Base-by-base conservation (phyloP, 2,888 invertebrate species). In the Agonopterix heracliana region DNA sequence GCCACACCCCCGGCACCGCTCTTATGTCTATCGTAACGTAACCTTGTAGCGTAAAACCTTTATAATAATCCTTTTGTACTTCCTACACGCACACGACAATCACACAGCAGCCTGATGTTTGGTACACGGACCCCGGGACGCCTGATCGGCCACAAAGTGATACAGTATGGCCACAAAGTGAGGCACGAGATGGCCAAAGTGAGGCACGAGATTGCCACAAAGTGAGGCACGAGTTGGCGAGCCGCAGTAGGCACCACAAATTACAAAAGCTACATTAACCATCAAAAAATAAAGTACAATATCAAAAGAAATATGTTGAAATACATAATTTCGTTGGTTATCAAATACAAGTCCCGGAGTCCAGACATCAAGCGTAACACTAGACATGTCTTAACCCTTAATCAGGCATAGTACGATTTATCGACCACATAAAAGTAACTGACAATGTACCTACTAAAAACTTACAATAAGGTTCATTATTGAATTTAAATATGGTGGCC, bases 41-140 rank as follows among this genome's bases (percentile, higher is more conserved):
- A 41, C 13, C 13, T 13, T 13, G 11, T 9, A 41, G 11, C 11
- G 41, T 38, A 9, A 10, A 34, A 9, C 26, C 26, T 17, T 4
- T 43, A 26, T 35, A 11, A 44, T 34, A 34, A 45, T 64, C 56
- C 58, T 44, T 77, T 77, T 76, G 76, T 78, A 78, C 78, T 78
- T 74, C 59, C 67, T 70, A 67, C 70, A 63, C 58, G 59, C 66
- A 63, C 63, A 49, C 64, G 46, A 50, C 57, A 61, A 68, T 61
- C 63, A 59, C 61, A 57, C 64, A 56, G 63, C 68, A 70, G 71
- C 69, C 66, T 56, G 64, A 63, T 65, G 68, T 70, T 69, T 66
- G 70, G 68, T 68, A 64, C 57, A 34, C 51, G 62, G 61, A 61
- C 64, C 59, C 70, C 67, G 66, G 70, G 68, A 59, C 51, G 64